Percentiles rank a stretch among this genome's conserved stretches.
These are phyloP conservation scores for Aradus depressus DNA, from an alignment of 2,888 invertebrate genomes.

Conservation along the genomic window DNA sequence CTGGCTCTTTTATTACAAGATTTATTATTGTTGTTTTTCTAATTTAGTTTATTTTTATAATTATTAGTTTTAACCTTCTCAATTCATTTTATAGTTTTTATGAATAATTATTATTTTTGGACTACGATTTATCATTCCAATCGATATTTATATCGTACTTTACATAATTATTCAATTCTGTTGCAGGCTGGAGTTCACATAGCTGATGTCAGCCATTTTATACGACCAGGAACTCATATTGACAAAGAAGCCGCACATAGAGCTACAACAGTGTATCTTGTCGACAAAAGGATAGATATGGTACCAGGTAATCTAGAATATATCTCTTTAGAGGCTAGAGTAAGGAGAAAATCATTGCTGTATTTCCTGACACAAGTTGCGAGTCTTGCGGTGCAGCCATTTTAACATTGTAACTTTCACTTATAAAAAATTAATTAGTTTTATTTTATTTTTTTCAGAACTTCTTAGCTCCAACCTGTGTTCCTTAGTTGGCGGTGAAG, in stretches of 20 bases:
- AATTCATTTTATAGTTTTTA: no score
- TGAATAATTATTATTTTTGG: no score
- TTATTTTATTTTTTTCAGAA: constrained; percentile 45
- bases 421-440: not conserved
- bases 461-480: constrained; percentile 91
- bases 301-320: constrained; percentile 43
- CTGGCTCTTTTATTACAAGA: no score
- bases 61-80: no score
- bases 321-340: not conserved
- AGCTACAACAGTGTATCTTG: constrained; percentile 92
- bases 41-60: not conserved
- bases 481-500: constrained; percentile 80
- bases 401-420: no score
- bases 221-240: constrained; percentile 80
- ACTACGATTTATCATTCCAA: not conserved
- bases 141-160: no score
- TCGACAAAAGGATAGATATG: constrained; percentile 87
- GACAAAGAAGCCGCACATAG: constrained; percentile 88
- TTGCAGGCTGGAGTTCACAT: constrained; percentile 86
- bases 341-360: not conserved
- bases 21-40: no score
- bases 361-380: no score
- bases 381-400: no score
- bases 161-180: constrained; percentile 5
- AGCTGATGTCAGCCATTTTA: constrained; percentile 96